Base-by-base conservation (phyloP, 2,888 invertebrate genomes). In the Leucophenga maculata region DNA sequence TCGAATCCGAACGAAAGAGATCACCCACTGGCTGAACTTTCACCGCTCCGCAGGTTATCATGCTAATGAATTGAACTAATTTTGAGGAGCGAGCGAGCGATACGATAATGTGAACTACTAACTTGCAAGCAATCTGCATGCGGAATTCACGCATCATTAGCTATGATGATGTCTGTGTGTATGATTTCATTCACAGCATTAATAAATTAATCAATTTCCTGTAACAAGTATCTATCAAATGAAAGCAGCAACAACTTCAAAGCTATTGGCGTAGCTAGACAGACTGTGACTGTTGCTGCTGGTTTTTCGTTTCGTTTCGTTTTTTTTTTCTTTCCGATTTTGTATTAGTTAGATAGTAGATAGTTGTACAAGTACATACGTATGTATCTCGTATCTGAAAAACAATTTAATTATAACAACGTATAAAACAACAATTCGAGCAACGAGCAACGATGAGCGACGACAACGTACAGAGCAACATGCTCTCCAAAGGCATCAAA, bases 391-490 rank as follows among this genome's bases (percentile, higher is more conserved):
- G 60, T 64, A 64, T 64, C 46, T 46, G 59, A 78, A 75, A 78
- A 81, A 84, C 80, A 84, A 80, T 84, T 80, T 80, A 80, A 84
- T 80, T 80, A 84, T 82, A 84, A 80, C 81, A 80, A 79, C 79
- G 74, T 78, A 82, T 32, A 16, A 52, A 62, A 76, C 74, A 78
- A 77, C 72, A 72, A 75, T 72, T 65, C 60, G 74, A 75, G 71
- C 71, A 69, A 73, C 62, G 69, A 67, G 67, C 39, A 70, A 66
- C 70, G 78, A 2, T 26, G 75, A 77, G 72, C 79, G 82, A 57
- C 82, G 79, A 26, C 55, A 50, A 54, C 55, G 6, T 3, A 26
- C 13, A 8, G 39, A 26, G 55, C 62, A 46, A 62, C 62, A 62
- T 62, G 62, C 31, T 60, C 31, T 20, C 16, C 60, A 32, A 60